Evolutionary conservation across 2,797 vertebrate species (phyloP), one percentile per base, ranked within the genome.

Genomic region (Phoxinus dragarum): DNA sequence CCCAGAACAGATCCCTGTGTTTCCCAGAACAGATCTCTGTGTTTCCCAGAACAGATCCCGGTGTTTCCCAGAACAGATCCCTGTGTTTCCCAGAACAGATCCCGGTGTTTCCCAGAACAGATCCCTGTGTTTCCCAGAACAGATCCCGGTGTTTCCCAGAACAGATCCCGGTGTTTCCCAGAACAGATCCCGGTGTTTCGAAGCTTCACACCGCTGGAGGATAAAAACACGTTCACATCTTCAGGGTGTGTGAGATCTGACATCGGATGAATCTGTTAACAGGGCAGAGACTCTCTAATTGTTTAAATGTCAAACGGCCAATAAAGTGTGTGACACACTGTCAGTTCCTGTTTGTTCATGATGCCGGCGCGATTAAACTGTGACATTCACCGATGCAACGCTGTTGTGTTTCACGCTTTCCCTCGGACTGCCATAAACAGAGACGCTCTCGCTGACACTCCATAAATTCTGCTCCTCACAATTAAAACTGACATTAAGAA

Each of bases 401-500:
- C 44, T 49, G 44, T 74, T 74, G 44, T 73, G 27, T 9, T 31
- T 49, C 42, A 17, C 4, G 3, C 9, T 27, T 11, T 72, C 42
- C 7, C 16, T 27, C 40, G 16, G 40, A 72, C 72, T 74, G 44
- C 27, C 72, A 49, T 49, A 74, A 74, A 74, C n/a, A 19, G n/a
- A 49, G 40, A 72, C 6, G 3, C 68, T 71, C 5, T 1, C 47
- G 12, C 16, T 14, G 14, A 34, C 72, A 8, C 42, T 74, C 16
- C 44, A 74, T 74, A 49, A 74, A 74, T 34, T 49, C 44, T 49
- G 80, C 89, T 82, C 74, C 82, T 88, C 90, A 91, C 92, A 66
- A 64, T 61, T 92, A 91, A 90, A 91, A 91, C 91, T 82, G 88
- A 49, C 72, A 74, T 74, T 74, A 74, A 49, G 72, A 74, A 74